Conservation (phyloP, 1,140 invertebrate genomes). For the Bombus turneri region DNA sequence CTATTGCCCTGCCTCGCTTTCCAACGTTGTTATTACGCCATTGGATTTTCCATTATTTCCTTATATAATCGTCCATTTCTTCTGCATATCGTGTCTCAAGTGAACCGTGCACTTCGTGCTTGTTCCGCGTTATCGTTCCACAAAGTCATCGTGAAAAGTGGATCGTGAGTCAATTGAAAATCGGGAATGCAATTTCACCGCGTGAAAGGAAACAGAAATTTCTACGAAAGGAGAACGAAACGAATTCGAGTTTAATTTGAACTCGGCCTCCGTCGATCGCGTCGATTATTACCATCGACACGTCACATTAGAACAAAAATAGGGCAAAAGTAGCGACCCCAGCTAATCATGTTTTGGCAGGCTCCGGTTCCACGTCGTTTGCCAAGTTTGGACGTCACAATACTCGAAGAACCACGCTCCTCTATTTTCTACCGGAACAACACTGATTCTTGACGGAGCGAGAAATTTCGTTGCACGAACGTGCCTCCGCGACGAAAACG, state of each 20-base stretch:
- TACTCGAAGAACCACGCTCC: background rate
- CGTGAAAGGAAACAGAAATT: background rate
- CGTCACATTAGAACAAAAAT: constrained; percentile 1
- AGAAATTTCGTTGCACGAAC: constrained; percentile 46
- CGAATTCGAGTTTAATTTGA: background rate
- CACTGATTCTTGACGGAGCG: constrained; percentile 42
- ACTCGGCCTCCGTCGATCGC: background rate
- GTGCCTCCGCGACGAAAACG: constrained; percentile 26
- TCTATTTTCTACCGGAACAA: constrained; percentile 33
- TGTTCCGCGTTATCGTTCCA: background rate
- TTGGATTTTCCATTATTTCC: constrained; percentile 44
- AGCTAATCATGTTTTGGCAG: constrained; percentile 48
- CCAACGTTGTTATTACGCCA: constrained; percentile 10
- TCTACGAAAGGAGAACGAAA: no score
- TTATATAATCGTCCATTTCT: constrained; percentile 14
- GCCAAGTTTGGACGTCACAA: constrained; percentile 46
- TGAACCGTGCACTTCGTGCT: background rate
- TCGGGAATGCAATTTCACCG: background rate
- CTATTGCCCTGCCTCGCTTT: background rate
- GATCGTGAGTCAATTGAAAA: background rate
- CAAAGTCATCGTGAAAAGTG: constrained; percentile 13
- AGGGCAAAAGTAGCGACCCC: constrained; percentile 10
- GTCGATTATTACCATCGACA: constrained; percentile 23
- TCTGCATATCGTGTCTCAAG: background rate
- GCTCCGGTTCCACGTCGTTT: constrained; percentile 15